Percentiles rank a stretch among this genome's conserved stretches.
phyloP scores from a whole-genome alignment of 2,113 vertebrate species.

The Ondatra zibethicus region DNA sequence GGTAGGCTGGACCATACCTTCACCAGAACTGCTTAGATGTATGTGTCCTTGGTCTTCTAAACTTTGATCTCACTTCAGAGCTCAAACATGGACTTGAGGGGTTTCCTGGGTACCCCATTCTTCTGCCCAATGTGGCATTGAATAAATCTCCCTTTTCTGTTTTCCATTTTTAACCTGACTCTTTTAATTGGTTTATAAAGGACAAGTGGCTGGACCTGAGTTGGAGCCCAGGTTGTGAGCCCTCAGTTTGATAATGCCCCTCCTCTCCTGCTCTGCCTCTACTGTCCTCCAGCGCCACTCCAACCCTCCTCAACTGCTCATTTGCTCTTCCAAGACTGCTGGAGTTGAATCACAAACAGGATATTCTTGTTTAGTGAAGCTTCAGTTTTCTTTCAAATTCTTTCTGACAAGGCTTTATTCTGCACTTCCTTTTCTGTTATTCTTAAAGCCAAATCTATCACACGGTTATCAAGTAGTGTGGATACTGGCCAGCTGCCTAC shows the following conservation, averaged over 20 bases:
- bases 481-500: not conserved
- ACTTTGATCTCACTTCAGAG: not conserved
- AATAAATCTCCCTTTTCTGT: not conserved
- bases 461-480: not conserved
- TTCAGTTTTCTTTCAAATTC: not conserved
- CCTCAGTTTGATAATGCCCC: not conserved
- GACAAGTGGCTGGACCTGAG: too few species aligned
- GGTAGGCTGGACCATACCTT: not conserved
- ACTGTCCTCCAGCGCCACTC: not conserved
- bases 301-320: accelerated
- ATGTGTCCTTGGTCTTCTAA: not conserved
- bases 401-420: not conserved
- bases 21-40: not conserved
- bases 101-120: not conserved
- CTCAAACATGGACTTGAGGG: not conserved
- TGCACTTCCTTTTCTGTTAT: not conserved
- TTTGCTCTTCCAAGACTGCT: not conserved
- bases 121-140: not conserved
- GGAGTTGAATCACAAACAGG: not conserved
- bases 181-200: not conserved
- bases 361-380: not conserved
- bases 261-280: not conserved
- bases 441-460: not conserved
- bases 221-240: not conserved
- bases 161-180: not conserved